A percentile compares a stretch with the other conserved stretches of the same genome.
Conservation (phyloP, 2,888 invertebrate species). For the Pammene aurita region DNA sequence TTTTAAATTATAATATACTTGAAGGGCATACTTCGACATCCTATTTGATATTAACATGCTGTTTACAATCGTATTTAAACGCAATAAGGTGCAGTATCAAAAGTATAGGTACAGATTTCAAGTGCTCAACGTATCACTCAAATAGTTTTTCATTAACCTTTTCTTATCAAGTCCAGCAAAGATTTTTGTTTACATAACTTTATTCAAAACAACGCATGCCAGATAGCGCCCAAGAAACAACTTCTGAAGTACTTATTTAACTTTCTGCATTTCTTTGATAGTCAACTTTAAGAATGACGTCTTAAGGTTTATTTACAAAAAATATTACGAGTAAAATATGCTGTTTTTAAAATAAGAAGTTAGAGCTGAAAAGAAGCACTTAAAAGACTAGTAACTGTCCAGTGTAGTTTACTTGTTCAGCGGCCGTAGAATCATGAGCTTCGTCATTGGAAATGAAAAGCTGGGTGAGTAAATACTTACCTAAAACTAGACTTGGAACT, state of each 20-base stretch:
- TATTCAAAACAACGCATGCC: background rate
- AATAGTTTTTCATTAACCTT: background rate
- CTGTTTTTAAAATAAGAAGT: background rate
- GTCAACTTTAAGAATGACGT: background rate
- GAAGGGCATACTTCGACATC: background rate
- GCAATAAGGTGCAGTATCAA: background rate
- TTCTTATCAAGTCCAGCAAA: background rate
- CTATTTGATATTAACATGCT: background rate
- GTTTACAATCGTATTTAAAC: background rate
- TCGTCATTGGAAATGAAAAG: conserved; percentile 65
- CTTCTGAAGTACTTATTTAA: background rate
- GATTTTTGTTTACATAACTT: conserved; percentile 12
- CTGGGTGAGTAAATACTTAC: conserved; percentile 62
- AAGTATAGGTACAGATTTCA: background rate
- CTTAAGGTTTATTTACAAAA: background rate
- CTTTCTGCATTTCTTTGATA: background rate
- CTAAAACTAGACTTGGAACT: too few relatives aligned
- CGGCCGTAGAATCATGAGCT: conserved; percentile 43
- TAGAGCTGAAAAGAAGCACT: background rate
- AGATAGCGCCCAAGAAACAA: background rate
- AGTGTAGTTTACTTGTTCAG: background rate
- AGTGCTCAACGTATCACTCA: background rate
- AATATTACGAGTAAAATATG: background rate
- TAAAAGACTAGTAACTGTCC: conserved; percentile 4
- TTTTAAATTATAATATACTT: background rate